Evolutionary conservation across 2,797 vertebrate species (phyloP).

Genomic region (Morelia viridis): DNA sequence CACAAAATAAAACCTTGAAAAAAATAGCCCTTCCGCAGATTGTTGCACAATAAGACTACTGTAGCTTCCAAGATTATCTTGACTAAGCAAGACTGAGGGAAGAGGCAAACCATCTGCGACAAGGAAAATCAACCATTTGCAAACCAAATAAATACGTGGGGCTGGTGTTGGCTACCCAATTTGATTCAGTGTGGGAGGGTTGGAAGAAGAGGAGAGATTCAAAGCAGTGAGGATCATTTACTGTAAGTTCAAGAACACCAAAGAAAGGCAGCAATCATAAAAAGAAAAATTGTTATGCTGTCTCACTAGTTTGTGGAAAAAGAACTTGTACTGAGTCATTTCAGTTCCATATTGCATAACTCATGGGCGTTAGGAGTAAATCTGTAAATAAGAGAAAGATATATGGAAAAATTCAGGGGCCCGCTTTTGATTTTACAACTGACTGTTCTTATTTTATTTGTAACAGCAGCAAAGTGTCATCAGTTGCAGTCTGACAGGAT

Average conservation of each 20-base stretch:
- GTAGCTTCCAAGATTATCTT: not conserved
- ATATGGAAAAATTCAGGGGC: not conserved
- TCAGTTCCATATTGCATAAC: not conserved
- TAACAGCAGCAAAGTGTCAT: not conserved
- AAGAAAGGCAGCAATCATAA: not conserved
- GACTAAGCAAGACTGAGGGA: not conserved
- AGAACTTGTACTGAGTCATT: not conserved
- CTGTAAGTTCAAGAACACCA: not conserved
- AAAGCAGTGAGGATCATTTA: not conserved
- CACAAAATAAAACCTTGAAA: not conserved
- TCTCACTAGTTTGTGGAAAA: not conserved
- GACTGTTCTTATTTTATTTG: not conserved
- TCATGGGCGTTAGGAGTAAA: not conserved
- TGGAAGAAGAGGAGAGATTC: not conserved
- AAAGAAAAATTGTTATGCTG: not conserved
- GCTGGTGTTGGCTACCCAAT: slow-evolving; percentile 6
- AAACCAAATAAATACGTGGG: slow-evolving; percentile 26
- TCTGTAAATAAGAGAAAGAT: not conserved
- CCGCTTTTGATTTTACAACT: not conserved
- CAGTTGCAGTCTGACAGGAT: not conserved
- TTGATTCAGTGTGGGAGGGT: not conserved
- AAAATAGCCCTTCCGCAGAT: not conserved
- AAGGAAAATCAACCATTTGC: not conserved
- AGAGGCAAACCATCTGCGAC: slow-evolving; percentile 11
- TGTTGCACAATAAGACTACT: not conserved